Base-by-base conservation (phyloP, 2,888 invertebrate genomes). In the Drosophila eohydei region DNA sequence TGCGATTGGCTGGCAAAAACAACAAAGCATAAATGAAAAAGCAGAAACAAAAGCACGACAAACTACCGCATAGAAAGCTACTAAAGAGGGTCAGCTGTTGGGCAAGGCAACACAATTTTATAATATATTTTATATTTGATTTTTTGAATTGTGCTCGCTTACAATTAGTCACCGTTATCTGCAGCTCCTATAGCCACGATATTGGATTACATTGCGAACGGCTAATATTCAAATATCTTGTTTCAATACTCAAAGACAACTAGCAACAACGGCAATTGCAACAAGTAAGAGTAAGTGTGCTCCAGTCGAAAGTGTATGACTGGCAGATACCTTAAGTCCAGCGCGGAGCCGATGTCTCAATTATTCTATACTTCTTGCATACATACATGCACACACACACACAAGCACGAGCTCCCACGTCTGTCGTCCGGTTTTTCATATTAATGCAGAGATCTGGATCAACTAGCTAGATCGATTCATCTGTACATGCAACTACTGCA, bases 1-100 rank as follows among this genome's bases (percentile, higher is more conserved):
- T 70, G 71, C 57, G 82, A 84, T 87, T 87, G 78, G 75, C 71
- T 79, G 79, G 88, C 83, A 79, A 75, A 83, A 77, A 64, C 52
- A 74, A 81, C 63, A 66, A 71, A 12, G 21, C 41, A 50, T 28
- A 62, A 36, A 43, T 44, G 41, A 9, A 46, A 44, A 60, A 28
- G 43, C 44, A 65, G 61, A 74, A 73, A 61, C 55, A 43, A 71
- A 63, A 51, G n/a, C 43, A 26, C 67, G 79, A 41, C 73, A 57
- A 60, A 69, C 52, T 55, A 57, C 56, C 52, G 59, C 50, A 61
- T 61, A 69, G 78, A 65, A 70, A 78, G 74, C 64, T 34, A 46
- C 48, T 38, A 8, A 77, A 78, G 43, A 51, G 59, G 51, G 65
- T 74, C 74, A 69, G 34, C 41, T 32, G 43, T 59, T 50, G 21